Evolutionary conservation across 1,140 invertebrate genomes (phyloP), one percentile per base, ranked within the genome.

Genomic region (Philotrypesis tridentata): DNA sequence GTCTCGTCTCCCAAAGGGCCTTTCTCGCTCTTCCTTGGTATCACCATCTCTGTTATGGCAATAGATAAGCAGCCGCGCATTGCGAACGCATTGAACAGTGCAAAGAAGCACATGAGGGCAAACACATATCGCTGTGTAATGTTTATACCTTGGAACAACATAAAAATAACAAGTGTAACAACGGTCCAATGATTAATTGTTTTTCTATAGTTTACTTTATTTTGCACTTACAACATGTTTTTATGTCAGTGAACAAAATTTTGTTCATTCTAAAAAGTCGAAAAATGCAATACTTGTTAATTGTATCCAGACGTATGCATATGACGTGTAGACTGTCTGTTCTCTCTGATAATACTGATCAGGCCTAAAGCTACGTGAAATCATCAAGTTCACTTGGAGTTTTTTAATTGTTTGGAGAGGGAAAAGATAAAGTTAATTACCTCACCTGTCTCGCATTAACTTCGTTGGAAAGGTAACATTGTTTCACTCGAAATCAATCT

Each of bases 81-180:
- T 21, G 27, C 67, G 9, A 9, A 70, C 0, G 67, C 67, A n/a
- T 29, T 17, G 21, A 70, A 94, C 31, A 97, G 93, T 23, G 96
- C 96, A 83, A 96, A 89, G 88, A 97, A 97, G 29, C 96, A 96
- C 94, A 97, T 95, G 11, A 97, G 91, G 1, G 96, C 95, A 86
- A 97, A 93, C 70, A 96, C 93, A 91, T 95, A 95, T 90, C 95
- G 88, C 88, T 96, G 95, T 27, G 61, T 2, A 37, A 70, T 14
- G 21, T 70, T 31, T 29, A 21, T 17, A 33, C 67, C 67, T 70
- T 25, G n/a, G 63, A 67, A 31, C n/a, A 29, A 67, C 6, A 29
- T 29, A 27, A 67, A 27, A 55, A n/a, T n/a, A n/a, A n/a, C n/a
- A n/a, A n/a, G n/a, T 17, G 0, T 43, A 43, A 14, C 17, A 43